phyloP scores from a whole-genome alignment of 2,888 invertebrate genomes.

The Xanthia icteritia region DNA sequence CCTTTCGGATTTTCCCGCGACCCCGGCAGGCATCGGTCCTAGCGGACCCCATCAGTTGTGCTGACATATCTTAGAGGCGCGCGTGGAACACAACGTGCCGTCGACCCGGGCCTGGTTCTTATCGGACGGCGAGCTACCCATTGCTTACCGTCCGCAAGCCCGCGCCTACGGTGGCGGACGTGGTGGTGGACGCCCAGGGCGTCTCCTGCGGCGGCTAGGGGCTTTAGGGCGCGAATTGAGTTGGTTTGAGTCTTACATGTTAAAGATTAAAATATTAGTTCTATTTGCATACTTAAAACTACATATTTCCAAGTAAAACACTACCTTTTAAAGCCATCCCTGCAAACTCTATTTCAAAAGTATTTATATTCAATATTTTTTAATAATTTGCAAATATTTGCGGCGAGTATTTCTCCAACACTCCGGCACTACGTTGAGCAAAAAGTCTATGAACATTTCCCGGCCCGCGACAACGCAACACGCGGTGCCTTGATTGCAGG shows the following conservation, averaged over 20 bases:
- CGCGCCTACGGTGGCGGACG: too few relatives aligned
- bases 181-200: too few relatives aligned
- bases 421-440: neutral
- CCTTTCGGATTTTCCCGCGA: too few relatives aligned
- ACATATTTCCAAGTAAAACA: neutral
- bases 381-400: slow-evolving; percentile 27
- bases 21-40: too few relatives aligned
- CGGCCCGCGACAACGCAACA: slow-evolving; percentile 26
- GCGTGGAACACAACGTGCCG: too few relatives aligned
- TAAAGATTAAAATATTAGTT: neutral
- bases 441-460: slow-evolving; percentile 37
- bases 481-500: slow-evolving; percentile 53
- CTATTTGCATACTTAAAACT: neutral
- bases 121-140: too few relatives aligned
- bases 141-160: too few relatives aligned
- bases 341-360: neutral
- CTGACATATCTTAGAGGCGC: too few relatives aligned
- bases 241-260: neutral
- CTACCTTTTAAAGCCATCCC: neutral
- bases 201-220: too few relatives aligned
- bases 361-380: neutral
- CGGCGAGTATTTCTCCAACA: slow-evolving; percentile 4
- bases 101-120: too few relatives aligned
- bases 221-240: too few relatives aligned
- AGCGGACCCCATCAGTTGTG: too few relatives aligned